Percentiles rank a stretch among this genome's conserved stretches.
These are phyloP conservation scores for Anolis carolinensis DNA, from an alignment of 2,113 vertebrate species.

Conservation along the genomic window DNA sequence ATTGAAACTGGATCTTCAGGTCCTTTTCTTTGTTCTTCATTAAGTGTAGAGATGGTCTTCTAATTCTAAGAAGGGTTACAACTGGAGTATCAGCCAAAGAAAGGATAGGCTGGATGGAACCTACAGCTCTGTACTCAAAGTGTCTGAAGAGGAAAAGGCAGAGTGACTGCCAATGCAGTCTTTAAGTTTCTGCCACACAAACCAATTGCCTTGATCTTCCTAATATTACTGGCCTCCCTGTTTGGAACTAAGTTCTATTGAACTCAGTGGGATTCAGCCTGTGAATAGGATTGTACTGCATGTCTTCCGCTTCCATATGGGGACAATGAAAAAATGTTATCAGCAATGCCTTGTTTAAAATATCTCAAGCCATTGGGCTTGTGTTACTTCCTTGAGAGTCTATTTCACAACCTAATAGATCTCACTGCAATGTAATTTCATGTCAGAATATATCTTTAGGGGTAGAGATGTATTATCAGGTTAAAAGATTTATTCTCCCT, in stretches of 20 bases:
- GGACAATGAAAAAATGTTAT: not conserved
- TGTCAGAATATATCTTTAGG: conserved; percentile 44
- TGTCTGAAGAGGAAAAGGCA: not conserved
- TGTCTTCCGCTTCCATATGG: not conserved
- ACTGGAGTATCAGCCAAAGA: too few species aligned
- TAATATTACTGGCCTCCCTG: not conserved
- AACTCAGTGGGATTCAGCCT: too few species aligned
- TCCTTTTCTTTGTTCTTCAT: too few species aligned
- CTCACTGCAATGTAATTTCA: conserved; percentile 38
- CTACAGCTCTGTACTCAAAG: not conserved
- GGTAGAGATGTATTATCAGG: conserved; percentile 35
- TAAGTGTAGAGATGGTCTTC: too few species aligned
- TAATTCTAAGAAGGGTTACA: too few species aligned
- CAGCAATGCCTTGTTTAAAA: not conserved
- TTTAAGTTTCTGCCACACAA: not conserved
- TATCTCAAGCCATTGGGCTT: conserved; percentile 16
- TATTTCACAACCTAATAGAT: conserved; percentile 18
- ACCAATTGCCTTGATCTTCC: not conserved
- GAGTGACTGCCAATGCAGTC: too few species aligned
- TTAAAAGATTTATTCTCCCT: conserved; percentile 23
- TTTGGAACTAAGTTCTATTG: not conserved
- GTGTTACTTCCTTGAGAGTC: not conserved
- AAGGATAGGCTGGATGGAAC: not conserved
- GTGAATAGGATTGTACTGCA: not conserved
- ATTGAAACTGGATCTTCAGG: too few species aligned